Percentiles rank a stretch among this genome's conserved stretches.
phyloP scores from a whole-genome alignment of 2,113 vertebrate genomes.

The Nycticryphes semicollaris region DNA sequence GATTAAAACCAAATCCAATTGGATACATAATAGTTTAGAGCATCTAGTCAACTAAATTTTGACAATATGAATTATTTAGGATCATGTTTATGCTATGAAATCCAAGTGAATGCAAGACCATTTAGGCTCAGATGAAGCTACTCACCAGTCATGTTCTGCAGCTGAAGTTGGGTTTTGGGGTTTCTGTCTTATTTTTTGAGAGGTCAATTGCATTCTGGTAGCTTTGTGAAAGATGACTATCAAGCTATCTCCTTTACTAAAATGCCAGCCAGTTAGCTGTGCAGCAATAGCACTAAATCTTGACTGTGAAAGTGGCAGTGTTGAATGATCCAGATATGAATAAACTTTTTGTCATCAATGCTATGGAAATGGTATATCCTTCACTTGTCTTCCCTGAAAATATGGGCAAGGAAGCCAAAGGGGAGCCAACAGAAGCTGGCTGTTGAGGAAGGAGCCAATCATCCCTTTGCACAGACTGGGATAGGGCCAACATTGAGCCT shows the following conservation, averaged over 20 bases:
- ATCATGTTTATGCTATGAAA: background rate
- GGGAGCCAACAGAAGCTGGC: background rate
- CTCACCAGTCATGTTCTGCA: background rate
- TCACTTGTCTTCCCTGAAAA: background rate
- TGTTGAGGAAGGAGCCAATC: background rate
- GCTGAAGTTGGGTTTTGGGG: background rate
- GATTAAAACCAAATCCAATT: background rate
- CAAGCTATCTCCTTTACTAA: background rate
- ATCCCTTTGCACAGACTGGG: background rate
- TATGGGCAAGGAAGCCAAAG: background rate
- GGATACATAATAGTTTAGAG: background rate
- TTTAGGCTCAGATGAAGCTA: background rate
- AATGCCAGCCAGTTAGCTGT: background rate
- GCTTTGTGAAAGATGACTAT: background rate
- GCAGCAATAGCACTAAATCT: background rate
- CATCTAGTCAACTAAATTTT: background rate
- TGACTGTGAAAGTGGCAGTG: background rate
- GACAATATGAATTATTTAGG: background rate
- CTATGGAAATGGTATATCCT: background rate
- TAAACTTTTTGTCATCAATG: background rate
- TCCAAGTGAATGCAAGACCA: background rate
- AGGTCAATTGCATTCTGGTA: background rate
- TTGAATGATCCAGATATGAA: background rate
- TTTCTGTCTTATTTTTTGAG: background rate
- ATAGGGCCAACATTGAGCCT: background rate